These are phyloP conservation scores for Atherinosoma microstoma DNA, from an alignment of 2,797 vertebrate genomes.

Conservation along the genomic window DNA sequence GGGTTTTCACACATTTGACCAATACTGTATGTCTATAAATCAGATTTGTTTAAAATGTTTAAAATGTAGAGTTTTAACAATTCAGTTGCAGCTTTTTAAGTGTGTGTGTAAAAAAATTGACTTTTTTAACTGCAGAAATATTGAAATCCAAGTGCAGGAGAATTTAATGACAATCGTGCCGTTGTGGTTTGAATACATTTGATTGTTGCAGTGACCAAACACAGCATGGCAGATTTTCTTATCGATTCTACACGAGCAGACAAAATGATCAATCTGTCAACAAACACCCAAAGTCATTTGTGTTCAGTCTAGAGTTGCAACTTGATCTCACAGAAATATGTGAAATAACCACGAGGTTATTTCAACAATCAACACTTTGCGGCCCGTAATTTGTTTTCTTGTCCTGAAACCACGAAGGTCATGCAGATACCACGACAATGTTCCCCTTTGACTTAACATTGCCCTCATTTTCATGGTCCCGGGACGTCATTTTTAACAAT, in stretches of 20 bases:
- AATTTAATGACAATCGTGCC: not conserved
- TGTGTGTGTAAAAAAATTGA: no score
- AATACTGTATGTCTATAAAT: not conserved
- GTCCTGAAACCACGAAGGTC: no score
- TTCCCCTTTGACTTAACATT: no score
- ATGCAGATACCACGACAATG: no score
- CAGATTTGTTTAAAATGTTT: not conserved
- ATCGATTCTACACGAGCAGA: not conserved
- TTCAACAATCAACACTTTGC: no score
- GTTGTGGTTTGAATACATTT: not conserved
- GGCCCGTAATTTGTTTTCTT: no score
- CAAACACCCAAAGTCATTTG: not conserved
- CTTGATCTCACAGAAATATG: no score
- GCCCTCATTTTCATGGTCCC: no score
- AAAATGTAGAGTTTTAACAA: not conserved
- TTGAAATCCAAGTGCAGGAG: no score
- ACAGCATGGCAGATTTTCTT: not conserved
- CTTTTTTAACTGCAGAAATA: no score
- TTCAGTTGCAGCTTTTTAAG: not conserved
- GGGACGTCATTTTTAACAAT: no score
- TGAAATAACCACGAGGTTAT: no score
- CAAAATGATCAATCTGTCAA: not conserved
- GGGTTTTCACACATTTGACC: not conserved
- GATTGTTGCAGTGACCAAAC: not conserved
- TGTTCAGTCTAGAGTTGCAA: not conserved